Evolutionary conservation across 2,888 invertebrate species (phyloP).

Genomic region (Polyploca ridens): DNA sequence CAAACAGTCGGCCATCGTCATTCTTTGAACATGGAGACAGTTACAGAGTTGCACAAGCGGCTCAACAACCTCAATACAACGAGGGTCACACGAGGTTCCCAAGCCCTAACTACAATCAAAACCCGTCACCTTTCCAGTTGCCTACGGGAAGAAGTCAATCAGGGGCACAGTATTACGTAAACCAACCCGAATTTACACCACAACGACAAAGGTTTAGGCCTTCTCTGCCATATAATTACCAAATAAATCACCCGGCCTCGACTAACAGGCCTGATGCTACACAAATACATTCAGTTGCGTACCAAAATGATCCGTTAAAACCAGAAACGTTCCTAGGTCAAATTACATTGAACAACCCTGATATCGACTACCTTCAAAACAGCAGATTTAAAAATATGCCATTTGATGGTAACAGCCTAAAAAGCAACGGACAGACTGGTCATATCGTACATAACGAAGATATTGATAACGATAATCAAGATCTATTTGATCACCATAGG

Average conservation of each 20-base stretch:
- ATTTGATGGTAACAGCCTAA: conserved; percentile 79
- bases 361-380: conserved; percentile 77
- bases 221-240: conserved; percentile 73
- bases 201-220: conserved; percentile 74
- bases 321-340: conserved; percentile 86
- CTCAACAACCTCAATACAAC: conserved; percentile 66
- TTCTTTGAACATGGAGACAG: conserved; percentile 71
- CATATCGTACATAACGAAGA: conserved; percentile 72
- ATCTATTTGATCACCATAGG: conserved; percentile 72
- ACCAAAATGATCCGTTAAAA: conserved; percentile 85
- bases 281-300: conserved; percentile 83
- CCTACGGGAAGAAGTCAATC: conserved; percentile 79
- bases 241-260: conserved; percentile 75
- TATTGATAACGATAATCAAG: conserved; percentile 72
- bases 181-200: conserved; percentile 74
- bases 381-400: conserved; percentile 76
- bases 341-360: conserved; percentile 86
- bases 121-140: conserved; percentile 78
- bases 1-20: conserved; percentile 67
- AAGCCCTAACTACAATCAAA: conserved; percentile 79
- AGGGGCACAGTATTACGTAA: conserved; percentile 73
- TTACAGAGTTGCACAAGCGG: conserved; percentile 62
- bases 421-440: conserved; percentile 73
- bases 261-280: conserved; percentile 84
- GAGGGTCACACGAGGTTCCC: conserved; percentile 73